Evolutionary conservation across 2,797 vertebrate genomes (phyloP).

Genomic region (Ctenosaura bakeri): DNA sequence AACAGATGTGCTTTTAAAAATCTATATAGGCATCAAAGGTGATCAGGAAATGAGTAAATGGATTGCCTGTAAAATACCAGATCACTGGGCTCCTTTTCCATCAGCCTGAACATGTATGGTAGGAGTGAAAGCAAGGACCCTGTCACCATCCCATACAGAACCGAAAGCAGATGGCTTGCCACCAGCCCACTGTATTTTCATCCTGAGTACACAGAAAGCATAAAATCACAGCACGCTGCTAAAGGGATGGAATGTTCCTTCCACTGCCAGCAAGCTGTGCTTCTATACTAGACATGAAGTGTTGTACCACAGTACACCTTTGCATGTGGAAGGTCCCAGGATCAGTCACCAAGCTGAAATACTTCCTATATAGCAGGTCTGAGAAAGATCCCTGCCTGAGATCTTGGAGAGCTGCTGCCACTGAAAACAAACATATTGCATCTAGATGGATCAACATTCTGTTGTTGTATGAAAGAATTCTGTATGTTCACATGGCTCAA

Average conservation of each 20-base stretch:
- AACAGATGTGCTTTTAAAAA: background rate
- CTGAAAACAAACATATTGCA: background rate
- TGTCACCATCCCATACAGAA: background rate
- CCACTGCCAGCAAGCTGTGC: background rate
- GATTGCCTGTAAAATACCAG: background rate
- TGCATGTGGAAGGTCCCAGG: background rate
- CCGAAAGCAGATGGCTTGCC: background rate
- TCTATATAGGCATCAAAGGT: background rate
- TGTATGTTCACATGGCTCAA: background rate
- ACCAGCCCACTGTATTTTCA: background rate
- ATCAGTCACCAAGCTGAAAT: background rate
- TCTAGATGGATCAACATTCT: background rate
- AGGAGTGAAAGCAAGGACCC: background rate
- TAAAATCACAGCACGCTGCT: background rate
- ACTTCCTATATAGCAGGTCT: background rate
- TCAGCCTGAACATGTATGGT: background rate
- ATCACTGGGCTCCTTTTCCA: background rate
- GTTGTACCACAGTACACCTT: background rate
- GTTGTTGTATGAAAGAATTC: background rate
- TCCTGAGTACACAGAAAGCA: background rate
- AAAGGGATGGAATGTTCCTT: background rate
- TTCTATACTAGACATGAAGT: accelerated
- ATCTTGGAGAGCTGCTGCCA: background rate
- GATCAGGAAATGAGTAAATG: background rate
- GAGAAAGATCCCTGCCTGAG: background rate